These are phyloP conservation scores for Trichonephila clavata DNA, from an alignment of 1,140 invertebrate genomes.

Conservation along the genomic window DNA sequence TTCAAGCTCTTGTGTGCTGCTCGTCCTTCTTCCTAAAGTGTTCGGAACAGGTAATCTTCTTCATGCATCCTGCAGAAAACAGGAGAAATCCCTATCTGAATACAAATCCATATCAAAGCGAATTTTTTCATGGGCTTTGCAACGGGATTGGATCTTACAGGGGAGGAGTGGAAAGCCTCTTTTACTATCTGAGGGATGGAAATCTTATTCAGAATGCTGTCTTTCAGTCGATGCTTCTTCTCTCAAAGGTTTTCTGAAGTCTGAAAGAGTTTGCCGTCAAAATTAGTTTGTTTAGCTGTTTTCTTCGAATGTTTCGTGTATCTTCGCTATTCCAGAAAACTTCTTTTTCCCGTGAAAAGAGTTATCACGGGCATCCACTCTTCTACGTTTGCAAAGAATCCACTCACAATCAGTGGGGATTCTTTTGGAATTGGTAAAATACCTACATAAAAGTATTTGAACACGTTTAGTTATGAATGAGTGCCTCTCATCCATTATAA, in stretches of 20 bases:
- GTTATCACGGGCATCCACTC: slow-evolving; percentile 8
- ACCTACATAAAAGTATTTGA: not conserved
- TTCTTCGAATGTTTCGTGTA: slow-evolving; percentile 18
- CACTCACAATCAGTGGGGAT: slow-evolving; percentile 4
- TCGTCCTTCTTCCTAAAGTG: slow-evolving; percentile 48
- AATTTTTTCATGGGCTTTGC: slow-evolving; percentile 48
- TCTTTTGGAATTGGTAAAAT: not conserved
- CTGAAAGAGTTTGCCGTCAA: slow-evolving; percentile 56
- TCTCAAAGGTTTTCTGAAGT: slow-evolving; percentile 36
- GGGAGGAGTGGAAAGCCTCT: not conserved
- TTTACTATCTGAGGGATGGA: slow-evolving; percentile 49
- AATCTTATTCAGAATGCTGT: slow-evolving; percentile 65
- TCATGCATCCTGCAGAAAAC: slow-evolving; percentile 47
- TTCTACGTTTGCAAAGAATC: slow-evolving; percentile 6
- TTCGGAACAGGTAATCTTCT: slow-evolving; percentile 39
- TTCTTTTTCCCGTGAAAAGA: slow-evolving; percentile 52
- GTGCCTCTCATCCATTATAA: not conserved
- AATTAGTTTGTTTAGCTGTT: slow-evolving; percentile 70
- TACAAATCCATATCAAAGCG: slow-evolving; percentile 68
- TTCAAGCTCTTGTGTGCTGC: slow-evolving; percentile 37
- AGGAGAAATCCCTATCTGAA: slow-evolving; percentile 61
- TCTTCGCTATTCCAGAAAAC: slow-evolving; percentile 1
- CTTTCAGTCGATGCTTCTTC: slow-evolving; percentile 48
- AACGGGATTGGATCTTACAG: slow-evolving; percentile 28
- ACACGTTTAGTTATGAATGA: not conserved